Evolutionary conservation across 2,797 vertebrate species (phyloP), one percentile per base, ranked within the genome.

Genomic region (Bradypodion pumilum): DNA sequence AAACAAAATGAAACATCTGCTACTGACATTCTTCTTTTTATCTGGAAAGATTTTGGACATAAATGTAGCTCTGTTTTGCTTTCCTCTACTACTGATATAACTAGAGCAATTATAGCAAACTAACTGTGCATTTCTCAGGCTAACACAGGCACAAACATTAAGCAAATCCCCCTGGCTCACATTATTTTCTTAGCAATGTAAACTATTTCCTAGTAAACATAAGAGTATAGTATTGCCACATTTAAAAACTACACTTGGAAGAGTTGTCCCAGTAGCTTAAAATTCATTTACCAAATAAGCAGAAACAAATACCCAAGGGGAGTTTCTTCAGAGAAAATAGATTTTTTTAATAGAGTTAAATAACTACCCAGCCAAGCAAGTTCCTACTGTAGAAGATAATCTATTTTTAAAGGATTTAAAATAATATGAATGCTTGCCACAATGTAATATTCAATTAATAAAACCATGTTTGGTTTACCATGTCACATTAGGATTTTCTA

Each of bases 301-400:
- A 5, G 70, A 44, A 80, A 68, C 69, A 72, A 7, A 0, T 0
- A 1, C 25, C 68, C 84, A 46, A n/a, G 81, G 59, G 32, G 32
- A 1, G 25, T 46, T 56, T 59, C 40, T 75, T 82, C 81, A 15
- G 44, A 86, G 75, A 74, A 88, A 83, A 49, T 13, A 72, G 74
- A 87, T 76, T 35, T 74, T 85, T 83, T 68, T 81, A n/a, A n/a
- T n/a, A n/a, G n/a, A n/a, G n/a, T n/a, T n/a, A n/a, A n/a, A n/a
- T n/a, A n/a, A n/a, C n/a, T n/a, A n/a, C n/a, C n/a, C n/a, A n/a
- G n/a, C n/a, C n/a, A 75, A 79, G 7, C 29, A 91, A 68, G 42
- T 90, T 83, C 82, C 69, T 78, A 86, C 87, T 0, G 85, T 74
- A 87, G n/a, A 92, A 92, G 87, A 80, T 68, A 91, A 91, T 88